These are phyloP conservation scores for Andrena marginata DNA, from an alignment of 2,888 invertebrate genomes.

Conservation along the genomic window DNA sequence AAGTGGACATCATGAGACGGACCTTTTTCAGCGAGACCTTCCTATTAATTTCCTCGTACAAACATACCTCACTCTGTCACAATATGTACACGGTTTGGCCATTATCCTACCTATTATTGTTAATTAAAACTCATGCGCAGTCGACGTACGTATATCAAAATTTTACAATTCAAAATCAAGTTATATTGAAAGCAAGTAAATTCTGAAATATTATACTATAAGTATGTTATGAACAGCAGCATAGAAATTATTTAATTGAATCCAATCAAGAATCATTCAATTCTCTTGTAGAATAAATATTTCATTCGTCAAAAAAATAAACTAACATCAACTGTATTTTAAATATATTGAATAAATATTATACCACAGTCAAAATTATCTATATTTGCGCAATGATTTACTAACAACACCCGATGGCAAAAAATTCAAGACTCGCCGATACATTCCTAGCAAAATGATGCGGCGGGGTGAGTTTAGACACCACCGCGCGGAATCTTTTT, in stretches of 20 bases:
- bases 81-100: conserved; percentile 36
- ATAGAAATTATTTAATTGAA: no score
- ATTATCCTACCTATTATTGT: conserved; percentile 51
- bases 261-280: no score
- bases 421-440: neutral
- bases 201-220: neutral
- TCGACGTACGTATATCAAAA: neutral
- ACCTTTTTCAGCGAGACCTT: neutral
- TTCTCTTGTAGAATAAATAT: no score
- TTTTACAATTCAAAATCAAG: neutral
- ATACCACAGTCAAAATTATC: no score
- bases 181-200: neutral
- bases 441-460: conserved; percentile 36
- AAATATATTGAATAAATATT: no score
- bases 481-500: conserved; percentile 31
- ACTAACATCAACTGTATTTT: no score
- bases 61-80: conserved; percentile 11
- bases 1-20: neutral
- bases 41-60: conserved; percentile 10
- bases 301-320: no score
- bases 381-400: conserved; percentile 12
- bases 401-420: neutral
- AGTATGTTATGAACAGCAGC: neutral
- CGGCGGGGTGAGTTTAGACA: neutral
- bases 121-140: conserved; percentile 29